phyloP scores from a whole-genome alignment of 2,113 vertebrate species.

The Malurus melanocephalus region DNA sequence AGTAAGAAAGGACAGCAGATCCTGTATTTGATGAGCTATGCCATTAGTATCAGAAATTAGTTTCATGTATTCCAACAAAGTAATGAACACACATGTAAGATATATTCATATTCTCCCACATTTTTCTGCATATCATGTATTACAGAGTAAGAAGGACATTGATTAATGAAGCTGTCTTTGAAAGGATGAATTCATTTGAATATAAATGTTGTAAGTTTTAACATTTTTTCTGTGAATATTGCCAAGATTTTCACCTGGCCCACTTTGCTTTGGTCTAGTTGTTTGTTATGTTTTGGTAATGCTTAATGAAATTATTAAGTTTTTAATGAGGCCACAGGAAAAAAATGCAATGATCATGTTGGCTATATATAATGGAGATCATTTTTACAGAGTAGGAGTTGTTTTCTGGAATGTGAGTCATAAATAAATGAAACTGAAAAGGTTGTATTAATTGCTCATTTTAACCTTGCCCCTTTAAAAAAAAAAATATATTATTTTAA shows the following conservation, averaged over 20 bases:
- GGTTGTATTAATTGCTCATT: neutral
- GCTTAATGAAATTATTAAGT: neutral
- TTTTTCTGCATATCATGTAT: neutral
- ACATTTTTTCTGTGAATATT: neutral
- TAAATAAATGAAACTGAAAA: neutral
- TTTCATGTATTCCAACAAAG: neutral
- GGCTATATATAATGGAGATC: fast-evolving
- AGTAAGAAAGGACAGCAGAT: neutral
- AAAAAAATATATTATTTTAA: neutral
- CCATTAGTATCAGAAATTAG: neutral
- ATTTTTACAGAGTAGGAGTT: neutral
- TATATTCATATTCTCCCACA: neutral
- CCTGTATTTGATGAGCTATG: neutral
- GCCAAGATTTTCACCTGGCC: neutral
- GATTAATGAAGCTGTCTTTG: neutral
- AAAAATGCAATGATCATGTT: neutral
- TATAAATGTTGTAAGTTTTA: neutral
- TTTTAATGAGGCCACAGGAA: neutral
- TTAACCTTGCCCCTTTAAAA: neutral
- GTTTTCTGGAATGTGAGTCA: neutral
- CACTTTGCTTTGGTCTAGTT: neutral
- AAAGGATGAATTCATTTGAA: neutral
- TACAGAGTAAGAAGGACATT: neutral
- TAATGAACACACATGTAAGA: neutral
- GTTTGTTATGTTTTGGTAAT: neutral